Evolutionary conservation across 1,140 invertebrate genomes (phyloP), one percentile per base, ranked within the genome.

Genomic region (Drosophila tsacasi): DNA sequence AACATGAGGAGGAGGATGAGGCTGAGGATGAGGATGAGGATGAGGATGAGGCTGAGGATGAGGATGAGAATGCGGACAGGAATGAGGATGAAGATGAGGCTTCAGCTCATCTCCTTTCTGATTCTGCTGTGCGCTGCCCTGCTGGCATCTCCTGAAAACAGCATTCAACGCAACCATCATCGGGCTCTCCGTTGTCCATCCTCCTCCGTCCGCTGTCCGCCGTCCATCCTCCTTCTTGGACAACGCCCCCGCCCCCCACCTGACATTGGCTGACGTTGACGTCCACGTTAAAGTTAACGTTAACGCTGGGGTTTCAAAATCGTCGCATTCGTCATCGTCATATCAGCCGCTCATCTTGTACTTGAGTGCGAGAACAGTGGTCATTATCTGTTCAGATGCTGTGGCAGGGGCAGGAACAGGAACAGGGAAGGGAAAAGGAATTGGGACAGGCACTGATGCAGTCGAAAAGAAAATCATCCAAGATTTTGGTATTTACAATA

Each of bases 241-340:
- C 52, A 19, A 54, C 54, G 25, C 79, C 74, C 60, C 77, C 19
- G 23, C 71, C 12, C 35, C 40, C 37, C 76, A 52, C 2, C 50
- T 60, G 49, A 17, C 67, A 42, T 32, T 60, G 40, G 73, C 60
- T 42, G 54, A 57, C 54, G 54, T 57, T 57, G 54, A 57, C 54
- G 54, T 57, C 15, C 35, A 57, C 54, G 54, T 57, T 57, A 57
- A 57, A 57, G 35, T 57, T 37, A 59, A 72, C 68, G 58, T 59
- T 75, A 66, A 68, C 62, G 63, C 76, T 83, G 69, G 44, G 39
- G 12, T 40, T 68, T 84, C 66, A 83, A 83, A 84, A 84, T 84
- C 81, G 81, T 84, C 81, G 81, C 81, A 84, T 84, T 84, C 81
- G 81, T 84, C 81, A 84, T 84, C 81, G 81, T 84, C 81, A 84